phyloP scores from a whole-genome alignment of 2,113 vertebrate genomes.

The Sula dactylatra region DNA sequence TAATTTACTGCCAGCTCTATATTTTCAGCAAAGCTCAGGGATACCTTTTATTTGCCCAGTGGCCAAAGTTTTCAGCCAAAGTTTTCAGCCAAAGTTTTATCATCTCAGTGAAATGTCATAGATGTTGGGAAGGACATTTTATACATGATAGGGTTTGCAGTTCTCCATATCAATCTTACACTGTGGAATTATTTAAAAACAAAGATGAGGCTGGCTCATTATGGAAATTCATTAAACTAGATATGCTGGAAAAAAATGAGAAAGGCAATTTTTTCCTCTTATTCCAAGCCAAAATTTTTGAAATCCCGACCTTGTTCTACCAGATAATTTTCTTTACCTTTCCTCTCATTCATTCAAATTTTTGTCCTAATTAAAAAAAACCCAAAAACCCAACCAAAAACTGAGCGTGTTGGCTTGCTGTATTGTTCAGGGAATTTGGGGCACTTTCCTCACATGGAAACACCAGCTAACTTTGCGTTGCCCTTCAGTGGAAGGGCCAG shows the following conservation, averaged over 20 bases:
- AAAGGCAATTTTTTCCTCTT: neutral
- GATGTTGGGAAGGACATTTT: neutral
- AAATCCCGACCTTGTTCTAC: neutral
- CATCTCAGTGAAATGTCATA: neutral
- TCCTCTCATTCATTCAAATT: neutral
- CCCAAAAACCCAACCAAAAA: too few relatives aligned
- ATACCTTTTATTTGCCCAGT: neutral
- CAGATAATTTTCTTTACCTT: neutral
- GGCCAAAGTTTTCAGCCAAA: neutral
- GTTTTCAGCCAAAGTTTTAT: neutral
- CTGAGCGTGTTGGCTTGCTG: neutral
- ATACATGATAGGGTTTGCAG: neutral
- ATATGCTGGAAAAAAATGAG: neutral
- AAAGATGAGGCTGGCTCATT: neutral
- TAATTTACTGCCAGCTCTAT: neutral
- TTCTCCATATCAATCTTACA: neutral
- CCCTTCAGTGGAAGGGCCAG: accelerated
- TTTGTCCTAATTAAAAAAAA: neutral
- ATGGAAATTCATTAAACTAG: neutral
- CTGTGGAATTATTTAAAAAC: neutral
- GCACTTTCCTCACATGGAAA: neutral
- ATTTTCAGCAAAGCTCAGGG: neutral
- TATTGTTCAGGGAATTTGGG: neutral
- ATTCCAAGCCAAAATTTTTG: neutral
- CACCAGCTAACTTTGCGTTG: neutral